These are phyloP conservation scores for Hephaestus fuliginosus DNA, from an alignment of 2,797 vertebrate genomes.

Conservation along the genomic window DNA sequence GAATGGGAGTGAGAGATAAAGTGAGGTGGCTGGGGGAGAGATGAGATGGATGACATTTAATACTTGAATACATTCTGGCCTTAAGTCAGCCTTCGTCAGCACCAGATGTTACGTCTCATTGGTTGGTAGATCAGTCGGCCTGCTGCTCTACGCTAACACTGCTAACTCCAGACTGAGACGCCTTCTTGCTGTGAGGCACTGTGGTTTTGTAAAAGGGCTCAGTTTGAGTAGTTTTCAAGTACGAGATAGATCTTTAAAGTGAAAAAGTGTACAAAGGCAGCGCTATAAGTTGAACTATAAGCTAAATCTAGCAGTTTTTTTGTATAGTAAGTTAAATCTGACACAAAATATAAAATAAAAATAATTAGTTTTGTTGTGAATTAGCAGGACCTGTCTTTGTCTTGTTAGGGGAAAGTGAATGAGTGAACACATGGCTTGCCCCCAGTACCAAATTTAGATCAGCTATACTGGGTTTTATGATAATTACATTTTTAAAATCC, in stretches of 20 bases:
- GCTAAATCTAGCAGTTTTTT: not conserved
- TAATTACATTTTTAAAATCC: not conserved
- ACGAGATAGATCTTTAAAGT: not conserved
- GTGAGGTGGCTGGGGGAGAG: fast-evolving
- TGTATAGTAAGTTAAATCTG: too few relatives aligned
- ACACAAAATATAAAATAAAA: not conserved
- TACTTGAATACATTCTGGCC: not conserved
- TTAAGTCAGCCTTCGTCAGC: not conserved
- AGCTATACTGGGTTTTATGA: not conserved
- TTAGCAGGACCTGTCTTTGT: too few relatives aligned
- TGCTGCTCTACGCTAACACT: not conserved
- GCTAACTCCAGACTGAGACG: too few relatives aligned
- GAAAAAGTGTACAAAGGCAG: not conserved
- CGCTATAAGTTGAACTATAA: not conserved
- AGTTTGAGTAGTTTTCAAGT: too few relatives aligned
- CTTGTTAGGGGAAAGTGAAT: not conserved
- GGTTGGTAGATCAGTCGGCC: not conserved
- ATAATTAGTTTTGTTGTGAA: not conserved
- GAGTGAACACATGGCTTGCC: not conserved
- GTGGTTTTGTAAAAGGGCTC: too few relatives aligned
- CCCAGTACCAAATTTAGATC: not conserved
- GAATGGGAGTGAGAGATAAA: not conserved
- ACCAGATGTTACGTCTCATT: not conserved
- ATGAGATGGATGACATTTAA: not conserved
- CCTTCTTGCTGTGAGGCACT: too few relatives aligned